Evolutionary conservation across 2,888 invertebrate species (phyloP).

Genomic region (Gandaritis pyraliata): DNA sequence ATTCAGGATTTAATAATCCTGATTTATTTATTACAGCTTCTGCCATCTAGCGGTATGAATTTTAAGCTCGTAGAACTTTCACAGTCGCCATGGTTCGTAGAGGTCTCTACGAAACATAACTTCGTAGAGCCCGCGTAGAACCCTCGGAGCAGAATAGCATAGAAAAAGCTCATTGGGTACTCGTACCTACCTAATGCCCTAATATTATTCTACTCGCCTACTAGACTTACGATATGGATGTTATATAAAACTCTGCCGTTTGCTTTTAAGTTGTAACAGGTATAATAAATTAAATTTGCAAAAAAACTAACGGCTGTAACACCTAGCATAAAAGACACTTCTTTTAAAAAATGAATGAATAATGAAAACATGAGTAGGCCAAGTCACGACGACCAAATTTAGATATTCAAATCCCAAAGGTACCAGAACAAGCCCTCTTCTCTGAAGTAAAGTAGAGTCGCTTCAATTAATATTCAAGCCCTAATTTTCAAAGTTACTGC

Average conservation of each 20-base stretch:
- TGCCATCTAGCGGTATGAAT: conserved; percentile 18
- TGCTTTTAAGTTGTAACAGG: no score
- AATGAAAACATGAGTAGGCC: neutral
- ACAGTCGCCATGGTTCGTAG: conserved; percentile 3
- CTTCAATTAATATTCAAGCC: conserved; percentile 1
- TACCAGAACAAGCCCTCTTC: neutral
- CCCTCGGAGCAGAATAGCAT: no score
- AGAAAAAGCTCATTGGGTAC: no score
- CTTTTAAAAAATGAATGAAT: neutral
- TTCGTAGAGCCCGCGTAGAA: neutral
- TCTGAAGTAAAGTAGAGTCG: neutral
- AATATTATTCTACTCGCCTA: no score
- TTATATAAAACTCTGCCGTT: no score
- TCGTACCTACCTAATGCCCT: no score
- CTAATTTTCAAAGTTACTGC: neutral
- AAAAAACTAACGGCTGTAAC: no score
- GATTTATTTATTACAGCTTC: neutral
- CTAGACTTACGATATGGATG: no score
- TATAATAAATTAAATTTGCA: no score
- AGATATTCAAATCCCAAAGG: neutral
- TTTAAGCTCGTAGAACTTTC: conserved; percentile 1
- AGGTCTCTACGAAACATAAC: conserved; percentile 8
- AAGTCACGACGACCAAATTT: neutral
- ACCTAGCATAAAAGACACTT: no score
- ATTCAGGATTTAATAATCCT: no score